These are phyloP conservation scores for Sebastes reedi DNA, from an alignment of 2,797 vertebrate genomes.

Conservation along the genomic window DNA sequence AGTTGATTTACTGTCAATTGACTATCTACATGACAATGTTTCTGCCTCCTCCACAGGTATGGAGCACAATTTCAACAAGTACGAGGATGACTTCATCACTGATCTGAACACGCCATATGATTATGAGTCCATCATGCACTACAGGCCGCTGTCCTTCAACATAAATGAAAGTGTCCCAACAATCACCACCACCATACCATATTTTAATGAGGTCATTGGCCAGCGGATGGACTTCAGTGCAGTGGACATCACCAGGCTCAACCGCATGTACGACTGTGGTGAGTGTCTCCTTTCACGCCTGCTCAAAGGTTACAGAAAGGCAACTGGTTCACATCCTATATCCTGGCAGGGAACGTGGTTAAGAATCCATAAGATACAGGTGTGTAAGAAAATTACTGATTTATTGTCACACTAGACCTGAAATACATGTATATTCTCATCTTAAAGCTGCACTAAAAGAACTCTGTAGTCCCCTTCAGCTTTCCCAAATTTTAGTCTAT, in stretches of 20 bases:
- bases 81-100: constrained; percentile 82
- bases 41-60: constrained; percentile 64
- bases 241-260: constrained; percentile 87
- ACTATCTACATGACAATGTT: not conserved
- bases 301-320: not conserved
- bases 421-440: not conserved
- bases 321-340: not conserved
- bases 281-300: constrained; percentile 65
- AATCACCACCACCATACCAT: constrained; percentile 88
- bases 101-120: constrained; percentile 93
- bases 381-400: not conserved
- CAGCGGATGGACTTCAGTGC: constrained; percentile 91
- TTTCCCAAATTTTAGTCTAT: not conserved
- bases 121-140: constrained; percentile 95
- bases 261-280: constrained; percentile 94
- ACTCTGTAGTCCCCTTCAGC: not conserved
- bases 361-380: not conserved
- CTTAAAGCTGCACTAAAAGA: not conserved
- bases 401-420: not conserved
- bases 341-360: not conserved
- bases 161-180: constrained; percentile 85
- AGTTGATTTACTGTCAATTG: not conserved
- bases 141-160: constrained; percentile 88
- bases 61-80: constrained; percentile 87
- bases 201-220: constrained; percentile 88